phyloP scores from a whole-genome alignment of 64 coral and sea anemone genomes.

The Hydrozoanthus tunicans region DNA sequence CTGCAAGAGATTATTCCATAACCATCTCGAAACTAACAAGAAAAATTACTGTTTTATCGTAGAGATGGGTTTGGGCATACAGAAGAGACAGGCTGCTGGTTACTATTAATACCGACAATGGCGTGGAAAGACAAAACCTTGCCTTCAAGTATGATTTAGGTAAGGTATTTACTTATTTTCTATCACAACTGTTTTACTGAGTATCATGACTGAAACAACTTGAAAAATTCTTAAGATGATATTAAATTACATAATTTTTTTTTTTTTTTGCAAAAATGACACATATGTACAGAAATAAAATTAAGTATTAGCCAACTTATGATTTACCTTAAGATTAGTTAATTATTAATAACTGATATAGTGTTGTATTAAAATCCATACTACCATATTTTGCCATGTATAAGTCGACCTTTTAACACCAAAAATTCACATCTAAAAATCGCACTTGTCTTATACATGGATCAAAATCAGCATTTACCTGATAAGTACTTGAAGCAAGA shows the following conservation, averaged over 20 bases:
- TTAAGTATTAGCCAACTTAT: not conserved
- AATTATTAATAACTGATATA: no score
- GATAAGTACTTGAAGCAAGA: no score
- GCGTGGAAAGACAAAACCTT: conserved; percentile 35
- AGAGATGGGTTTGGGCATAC: conserved; percentile 58
- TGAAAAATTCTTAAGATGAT: not conserved
- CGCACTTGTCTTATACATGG: no score
- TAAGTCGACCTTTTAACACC: no score
- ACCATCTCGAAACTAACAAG: not conserved
- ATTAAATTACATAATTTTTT: not conserved
- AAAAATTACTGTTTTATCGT: not conserved
- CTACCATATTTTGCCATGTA: no score
- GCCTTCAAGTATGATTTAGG: conserved; percentile 22
- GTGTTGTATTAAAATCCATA: no score
- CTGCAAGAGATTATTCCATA: not conserved
- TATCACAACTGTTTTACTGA: not conserved
- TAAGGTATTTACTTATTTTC: not conserved
- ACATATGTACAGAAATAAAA: not conserved
- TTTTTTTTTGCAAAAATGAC: not conserved
- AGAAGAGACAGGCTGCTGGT: conserved; percentile 6
- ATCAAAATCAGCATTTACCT: no score
- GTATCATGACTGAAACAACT: not conserved
- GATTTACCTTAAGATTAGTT: no score
- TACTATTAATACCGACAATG: conserved; percentile 48
- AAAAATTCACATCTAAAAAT: no score